Evolutionary conservation across 1,140 invertebrate genomes (phyloP), one percentile per base, ranked within the genome.

Genomic region (Vanessa atalanta): DNA sequence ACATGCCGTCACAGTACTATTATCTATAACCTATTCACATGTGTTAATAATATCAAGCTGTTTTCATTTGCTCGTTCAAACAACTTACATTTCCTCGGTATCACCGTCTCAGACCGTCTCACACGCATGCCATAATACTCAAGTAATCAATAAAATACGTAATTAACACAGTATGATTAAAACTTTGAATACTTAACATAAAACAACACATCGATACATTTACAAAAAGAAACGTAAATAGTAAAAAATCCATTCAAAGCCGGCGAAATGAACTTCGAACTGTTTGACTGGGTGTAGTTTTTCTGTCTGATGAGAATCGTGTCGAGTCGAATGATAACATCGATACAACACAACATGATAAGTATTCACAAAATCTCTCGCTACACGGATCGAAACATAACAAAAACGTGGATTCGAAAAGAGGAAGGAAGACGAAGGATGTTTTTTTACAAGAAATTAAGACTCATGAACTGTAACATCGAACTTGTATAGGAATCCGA

Each of bases 361-460:
- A 78, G 83, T 86, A 91, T 86, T 85, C 83, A 85, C 88, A 86
- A 76, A 77, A 79, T 83, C 72, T 84, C 64, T 83, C 80, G 87
- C 88, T 83, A 92, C 90, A 92, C 86, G 80, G 89, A 91, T 82
- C 73, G 80, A 86, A 83, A 92, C 81, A 88, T 83, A 90, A 91
- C 82, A 89, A 83, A 65, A 77, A 76, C 71, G 79, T 82, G 83
- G 82, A 79, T 68, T 83, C 82, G 80, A 83, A 78, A 82, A 86
- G 84, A 85, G 85, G 77, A 82, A 80, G 84, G 79, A 73, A 76
- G 74, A 78, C 65, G 75, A 50, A 78, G 77, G 80, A 86, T 79
- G 77, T 90, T 31, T 31, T 87, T 79, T 83, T 88, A 88, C 84
- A 86, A 83, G 73, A 79, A 73, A 73, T 78, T 70, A 79, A 83